A percentile compares a stretch with the other conserved stretches of the same genome.
phyloP scores from a whole-genome alignment of 1,140 invertebrate species.

The Leptinotarsa undecemlineata region DNA sequence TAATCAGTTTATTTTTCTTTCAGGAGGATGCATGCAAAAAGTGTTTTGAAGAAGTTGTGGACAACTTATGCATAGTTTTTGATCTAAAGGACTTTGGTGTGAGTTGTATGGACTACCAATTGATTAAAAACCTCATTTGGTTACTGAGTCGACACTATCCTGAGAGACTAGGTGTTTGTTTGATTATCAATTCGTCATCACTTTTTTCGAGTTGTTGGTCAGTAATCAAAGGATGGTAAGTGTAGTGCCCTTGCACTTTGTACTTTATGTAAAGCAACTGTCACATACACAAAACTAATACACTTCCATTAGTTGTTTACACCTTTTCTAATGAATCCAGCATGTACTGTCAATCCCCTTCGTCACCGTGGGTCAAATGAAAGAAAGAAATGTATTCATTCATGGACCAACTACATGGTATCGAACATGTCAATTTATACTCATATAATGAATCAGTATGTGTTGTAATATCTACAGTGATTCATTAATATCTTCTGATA shows the following conservation, averaged over 20 bases:
- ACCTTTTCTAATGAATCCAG: too few relatives aligned
- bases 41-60: slow-evolving; percentile 78
- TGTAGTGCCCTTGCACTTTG: background rate
- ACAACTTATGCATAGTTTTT: slow-evolving; percentile 77
- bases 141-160: slow-evolving; percentile 74
- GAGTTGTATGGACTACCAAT: slow-evolving; percentile 76
- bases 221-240: slow-evolving; percentile 71
- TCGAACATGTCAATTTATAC: too few relatives aligned
- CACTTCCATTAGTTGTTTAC: too few relatives aligned
- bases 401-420: too few relatives aligned
- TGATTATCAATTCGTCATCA: slow-evolving; percentile 71
- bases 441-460: too few relatives aligned
- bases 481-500: too few relatives aligned
- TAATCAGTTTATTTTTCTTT: slow-evolving; percentile 34
- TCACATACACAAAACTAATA: too few relatives aligned
- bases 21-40: slow-evolving; percentile 75
- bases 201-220: slow-evolving; percentile 76
- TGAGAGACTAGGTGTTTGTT: slow-evolving; percentile 73
- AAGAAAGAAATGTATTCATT: too few relatives aligned
- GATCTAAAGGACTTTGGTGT: slow-evolving; percentile 73
- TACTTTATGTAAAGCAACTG: background rate
- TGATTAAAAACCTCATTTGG: slow-evolving; percentile 78
- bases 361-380: too few relatives aligned
- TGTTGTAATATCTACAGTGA: too few relatives aligned
- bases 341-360: too few relatives aligned